Base-by-base conservation (phyloP, 2,113 vertebrate genomes). In the Pelusios castaneus region DNA sequence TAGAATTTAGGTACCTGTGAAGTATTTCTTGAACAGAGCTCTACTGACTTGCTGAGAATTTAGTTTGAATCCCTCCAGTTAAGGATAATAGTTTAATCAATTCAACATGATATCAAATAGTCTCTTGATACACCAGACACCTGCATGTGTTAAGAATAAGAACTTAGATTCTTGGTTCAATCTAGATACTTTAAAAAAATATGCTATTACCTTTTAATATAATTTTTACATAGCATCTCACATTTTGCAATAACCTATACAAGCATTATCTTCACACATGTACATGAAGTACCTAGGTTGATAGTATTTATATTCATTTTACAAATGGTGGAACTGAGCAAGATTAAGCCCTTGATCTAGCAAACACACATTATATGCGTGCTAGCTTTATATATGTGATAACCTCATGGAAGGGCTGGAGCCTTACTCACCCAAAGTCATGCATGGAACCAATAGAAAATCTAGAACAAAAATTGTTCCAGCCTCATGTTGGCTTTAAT, bases 381-480 rank as follows among this genome's bases (percentile, higher is more conserved):
- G 34, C 70, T 34, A 63, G 16, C 60, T 67, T 67, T 19, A 67
- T n/a, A 67, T 17, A 67, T n/a, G 4, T 67, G 60, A 67, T n/a
- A 94, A 82, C 3, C 81, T 21, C 49, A 45, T 10, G 19, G 6
- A 54, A 82, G 8, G 38, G 89, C 54, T 45, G 82, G 47, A 47
- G 41, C 41, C 67, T 6, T 22, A 25, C 31, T 88, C 67, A 27
- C 0, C 56, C 45, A 6, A 77, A 12, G 84, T 90, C 34, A 89
- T 41, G 13, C 54, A 94, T 27, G n/a, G 92, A 95, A 95, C 84
- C 56, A 84, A 82, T 34, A 89, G 45, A 82, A 95, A 89, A 94
- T 34, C 31, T 47, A 92, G 75, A 93, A 93, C 89, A 0, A 86
- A 21, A 80, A 58, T 51, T 87, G 60, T 80, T 27, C 67, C 56